Evolutionary conservation across 2,888 invertebrate species (phyloP).

Genomic region (Timema cristinae): DNA sequence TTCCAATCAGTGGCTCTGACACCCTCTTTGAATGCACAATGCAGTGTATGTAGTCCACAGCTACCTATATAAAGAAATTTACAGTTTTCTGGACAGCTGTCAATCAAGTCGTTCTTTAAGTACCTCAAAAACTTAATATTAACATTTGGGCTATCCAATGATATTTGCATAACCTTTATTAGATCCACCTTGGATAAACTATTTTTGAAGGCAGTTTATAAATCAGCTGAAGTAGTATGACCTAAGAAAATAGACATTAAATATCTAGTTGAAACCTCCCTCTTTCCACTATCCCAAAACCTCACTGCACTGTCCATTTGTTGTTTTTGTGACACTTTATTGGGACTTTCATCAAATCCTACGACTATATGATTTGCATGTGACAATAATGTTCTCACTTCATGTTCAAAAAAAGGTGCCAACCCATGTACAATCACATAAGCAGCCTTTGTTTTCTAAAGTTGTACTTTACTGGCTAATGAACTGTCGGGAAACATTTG

Average conservation of each 20-base stretch:
- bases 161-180: constrained; percentile 6
- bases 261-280: background rate
- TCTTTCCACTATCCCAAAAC: background rate
- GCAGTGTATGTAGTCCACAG: no score
- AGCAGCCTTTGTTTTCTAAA: no score
- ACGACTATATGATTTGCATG: background rate
- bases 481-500: no score
- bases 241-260: background rate
- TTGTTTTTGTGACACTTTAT: constrained; percentile 1
- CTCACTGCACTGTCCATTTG: background rate
- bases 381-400: no score
- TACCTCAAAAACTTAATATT: background rate
- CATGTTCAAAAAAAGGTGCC: no score
- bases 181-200: background rate
- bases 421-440: no score
- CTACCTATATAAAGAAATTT: no score
- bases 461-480: no score
- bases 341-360: constrained; percentile 1
- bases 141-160: background rate
- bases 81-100: no score
- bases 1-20: no score
- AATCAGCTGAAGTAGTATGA: constrained; percentile 5
- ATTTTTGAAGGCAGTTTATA: background rate
- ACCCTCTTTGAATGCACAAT: no score
- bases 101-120: background rate